Evolutionary conservation across 2,888 invertebrate species (phyloP), one percentile per base, ranked within the genome.

Genomic region (Ophraella communa): DNA sequence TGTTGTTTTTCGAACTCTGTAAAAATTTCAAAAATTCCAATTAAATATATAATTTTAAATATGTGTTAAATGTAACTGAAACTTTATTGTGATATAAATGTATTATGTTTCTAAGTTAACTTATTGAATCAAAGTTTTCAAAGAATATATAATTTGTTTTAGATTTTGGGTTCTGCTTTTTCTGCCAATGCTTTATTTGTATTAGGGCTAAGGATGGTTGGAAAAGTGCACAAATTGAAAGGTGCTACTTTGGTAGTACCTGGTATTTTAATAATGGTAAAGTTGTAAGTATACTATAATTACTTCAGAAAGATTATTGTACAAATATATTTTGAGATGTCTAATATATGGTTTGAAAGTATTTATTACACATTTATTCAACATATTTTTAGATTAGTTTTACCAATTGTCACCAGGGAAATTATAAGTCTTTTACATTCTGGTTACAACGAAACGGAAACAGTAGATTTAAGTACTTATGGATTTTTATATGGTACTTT

Each of bases 401-500:
- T 95, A 64, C 97, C 98, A 0, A 84, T 97, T 47, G 88, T 96
- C 1, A 93, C 92, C 74, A 87, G 96, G 73, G 95, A 96, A 82
- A 88, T 93, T 18, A 91, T 96, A 0, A 92, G 91, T 75, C 84
- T 94, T 3, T 82, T 93, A 58, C 86, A 89, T 64, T 86, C 91
- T 5, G 92, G 92, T 0, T 81, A 78, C 0, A 89, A 91, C 76
- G 85, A 87, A 14, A 88, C 91, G 17, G 92, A 93, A 73, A 93
- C 94, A 0, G 84, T 88, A 8, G 92, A 95, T 69, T 83, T 95
- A 62, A 93, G 95, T 71, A 96, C 95, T 42, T 97, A 94, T 80
- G 97, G 95, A 0, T 98, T 98, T 83, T 85, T 98, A 0, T 97
- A 97, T 79, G 97, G 98, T 59, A 96, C 96, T 0, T 93, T 98